Evolutionary conservation across 2,888 invertebrate genomes (phyloP).

Genomic region (Apamea monoglypha): DNA sequence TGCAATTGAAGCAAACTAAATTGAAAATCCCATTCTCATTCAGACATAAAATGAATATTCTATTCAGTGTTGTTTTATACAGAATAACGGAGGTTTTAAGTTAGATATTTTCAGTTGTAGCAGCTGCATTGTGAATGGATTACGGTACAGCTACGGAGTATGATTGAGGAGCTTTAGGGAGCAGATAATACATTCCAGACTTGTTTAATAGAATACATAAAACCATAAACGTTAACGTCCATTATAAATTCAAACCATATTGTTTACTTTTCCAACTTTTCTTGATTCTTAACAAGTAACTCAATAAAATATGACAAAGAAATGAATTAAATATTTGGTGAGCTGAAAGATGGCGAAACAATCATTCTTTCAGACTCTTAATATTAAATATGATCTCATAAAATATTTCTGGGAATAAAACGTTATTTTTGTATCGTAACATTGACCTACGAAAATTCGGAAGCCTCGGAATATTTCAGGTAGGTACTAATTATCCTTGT

Average conservation of each 20-base stretch:
- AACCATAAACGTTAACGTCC: slow-evolving; percentile 4
- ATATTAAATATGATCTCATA: slow-evolving; percentile 3
- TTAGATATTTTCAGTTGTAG: slow-evolving; percentile 3
- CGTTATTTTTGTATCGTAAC: neutral
- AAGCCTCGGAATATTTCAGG: slow-evolving; percentile 4
- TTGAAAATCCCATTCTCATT: slow-evolving; percentile 9
- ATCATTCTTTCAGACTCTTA: neutral
- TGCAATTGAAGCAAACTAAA: slow-evolving; percentile 1
- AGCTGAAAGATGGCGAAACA: neutral
- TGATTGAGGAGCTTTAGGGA: slow-evolving; percentile 12
- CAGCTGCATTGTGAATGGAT: slow-evolving; percentile 10
- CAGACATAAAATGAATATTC: slow-evolving; percentile 1
- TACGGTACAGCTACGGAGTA: slow-evolving; percentile 13
- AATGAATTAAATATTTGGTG: slow-evolving; percentile 4
- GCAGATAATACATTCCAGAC: neutral
- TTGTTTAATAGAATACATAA: slow-evolving; percentile 7
- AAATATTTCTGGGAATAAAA: neutral
- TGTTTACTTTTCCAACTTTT: neutral
- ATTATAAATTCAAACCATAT: slow-evolving; percentile 8
- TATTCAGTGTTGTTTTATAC: slow-evolving; percentile 15
- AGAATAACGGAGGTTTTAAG: slow-evolving; percentile 18
- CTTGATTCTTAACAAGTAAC: neutral
- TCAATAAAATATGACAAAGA: neutral
- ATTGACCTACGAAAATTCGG: neutral
- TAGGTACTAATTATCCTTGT: slow-evolving; percentile 1